Evolutionary conservation across 2,888 invertebrate genomes (phyloP).

Genomic region (Rhyacophila evoluta): DNA sequence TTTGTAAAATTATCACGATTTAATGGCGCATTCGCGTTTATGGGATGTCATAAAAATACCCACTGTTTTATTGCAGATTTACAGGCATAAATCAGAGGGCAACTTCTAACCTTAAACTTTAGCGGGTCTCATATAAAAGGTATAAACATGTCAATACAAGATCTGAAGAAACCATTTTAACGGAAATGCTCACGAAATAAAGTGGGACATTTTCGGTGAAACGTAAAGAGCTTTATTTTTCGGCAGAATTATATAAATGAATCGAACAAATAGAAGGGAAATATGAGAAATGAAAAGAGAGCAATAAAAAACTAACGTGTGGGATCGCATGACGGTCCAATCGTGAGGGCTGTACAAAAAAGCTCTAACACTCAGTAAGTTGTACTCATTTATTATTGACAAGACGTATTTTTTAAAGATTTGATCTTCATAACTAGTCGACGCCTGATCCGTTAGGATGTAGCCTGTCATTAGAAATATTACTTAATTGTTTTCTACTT

Average conservation of each 20-base stretch:
- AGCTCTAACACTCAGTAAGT: too few relatives aligned
- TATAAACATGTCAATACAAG: slow-evolving; percentile 44
- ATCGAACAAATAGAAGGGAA: slow-evolving; percentile 35
- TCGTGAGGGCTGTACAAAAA: background rate
- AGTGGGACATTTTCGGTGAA: slow-evolving; percentile 23
- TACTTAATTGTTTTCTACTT: too few relatives aligned
- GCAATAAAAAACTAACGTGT: slow-evolving; percentile 3
- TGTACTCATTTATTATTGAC: too few relatives aligned
- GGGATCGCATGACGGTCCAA: background rate
- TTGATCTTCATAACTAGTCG: too few relatives aligned
- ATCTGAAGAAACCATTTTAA: slow-evolving; percentile 25
- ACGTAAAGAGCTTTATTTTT: slow-evolving; percentile 30
- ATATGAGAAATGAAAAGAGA: slow-evolving; percentile 42
- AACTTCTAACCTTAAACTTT: slow-evolving; percentile 29
- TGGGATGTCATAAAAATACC: slow-evolving; percentile 19
- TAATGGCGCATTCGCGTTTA: slow-evolving; percentile 2
- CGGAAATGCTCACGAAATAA: background rate
- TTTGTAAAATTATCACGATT: slow-evolving; percentile 15
- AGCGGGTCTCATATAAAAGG: slow-evolving; percentile 29
- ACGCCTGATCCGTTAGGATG: too few relatives aligned
- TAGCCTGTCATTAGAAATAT: too few relatives aligned
- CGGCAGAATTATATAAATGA: slow-evolving; percentile 37
- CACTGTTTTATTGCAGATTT: background rate
- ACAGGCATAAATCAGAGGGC: slow-evolving; percentile 27
- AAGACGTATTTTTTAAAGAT: too few relatives aligned